Evolutionary conservation across 2,888 invertebrate species (phyloP).

Genomic region (Lucinisca nassula): DNA sequence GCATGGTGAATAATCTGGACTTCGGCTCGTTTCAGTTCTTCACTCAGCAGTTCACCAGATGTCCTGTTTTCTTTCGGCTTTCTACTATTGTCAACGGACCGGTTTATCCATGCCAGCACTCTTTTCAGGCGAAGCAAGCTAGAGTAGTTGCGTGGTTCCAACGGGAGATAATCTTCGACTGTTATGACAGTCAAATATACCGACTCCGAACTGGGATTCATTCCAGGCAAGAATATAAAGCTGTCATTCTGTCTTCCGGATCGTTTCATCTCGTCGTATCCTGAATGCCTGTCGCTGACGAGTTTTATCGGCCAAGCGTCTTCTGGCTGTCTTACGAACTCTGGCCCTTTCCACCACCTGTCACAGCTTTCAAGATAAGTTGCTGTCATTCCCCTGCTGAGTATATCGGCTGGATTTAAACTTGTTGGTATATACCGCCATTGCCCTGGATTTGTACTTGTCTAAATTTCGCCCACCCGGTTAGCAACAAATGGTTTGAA

Average conservation of each 20-base stretch:
- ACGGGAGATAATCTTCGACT: not conserved
- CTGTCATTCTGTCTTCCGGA: not conserved
- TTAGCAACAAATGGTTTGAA: constrained; percentile 5
- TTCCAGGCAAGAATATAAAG: not conserved
- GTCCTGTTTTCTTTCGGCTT: not conserved
- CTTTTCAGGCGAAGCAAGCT: not conserved
- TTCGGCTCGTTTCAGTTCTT: too few species aligned
- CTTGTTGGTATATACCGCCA: constrained; percentile 44
- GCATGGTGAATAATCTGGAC: not conserved
- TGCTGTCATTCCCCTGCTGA: constrained; percentile 12
- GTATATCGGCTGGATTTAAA: not conserved
- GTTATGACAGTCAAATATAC: too few species aligned
- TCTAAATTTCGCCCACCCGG: not conserved
- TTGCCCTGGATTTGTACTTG: too few species aligned
- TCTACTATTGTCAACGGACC: not conserved
- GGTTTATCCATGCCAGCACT: constrained; percentile 4
- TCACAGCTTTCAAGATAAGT: not conserved
- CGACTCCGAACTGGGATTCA: too few species aligned
- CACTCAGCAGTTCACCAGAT: too few species aligned
- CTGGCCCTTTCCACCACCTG: constrained; percentile 33
- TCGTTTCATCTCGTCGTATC: too few species aligned
- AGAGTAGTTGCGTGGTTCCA: not conserved
- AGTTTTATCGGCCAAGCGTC: too few species aligned
- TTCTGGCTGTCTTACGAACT: too few species aligned
- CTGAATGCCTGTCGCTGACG: too few species aligned